A percentile compares a stretch with the other conserved stretches of the same genome.
Conservation (phyloP, 1,140 invertebrate genomes). For the Diachasmimorpha longicaudata region DNA sequence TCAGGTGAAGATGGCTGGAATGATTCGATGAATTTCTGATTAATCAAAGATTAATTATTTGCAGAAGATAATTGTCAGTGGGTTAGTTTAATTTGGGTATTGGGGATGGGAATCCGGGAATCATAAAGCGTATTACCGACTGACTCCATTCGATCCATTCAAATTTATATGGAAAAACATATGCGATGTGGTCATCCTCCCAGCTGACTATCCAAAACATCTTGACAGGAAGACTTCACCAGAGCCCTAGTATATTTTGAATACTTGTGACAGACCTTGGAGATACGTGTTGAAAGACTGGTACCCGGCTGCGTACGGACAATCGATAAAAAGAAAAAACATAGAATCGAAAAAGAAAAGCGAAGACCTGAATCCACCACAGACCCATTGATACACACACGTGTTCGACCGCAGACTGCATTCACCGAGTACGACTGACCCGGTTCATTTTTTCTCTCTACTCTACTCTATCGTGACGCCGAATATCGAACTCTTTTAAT, state of each 20-base stretch:
- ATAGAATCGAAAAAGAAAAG: background rate
- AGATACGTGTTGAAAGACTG: background rate
- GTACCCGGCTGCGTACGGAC: background rate
- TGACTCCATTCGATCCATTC: background rate
- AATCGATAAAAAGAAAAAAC: slow-evolving; percentile 12
- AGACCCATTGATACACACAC: slow-evolving; percentile 23
- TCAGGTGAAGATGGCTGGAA: background rate
- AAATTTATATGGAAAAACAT: background rate
- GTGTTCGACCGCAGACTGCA: slow-evolving; percentile 45
- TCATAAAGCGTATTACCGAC: no score
- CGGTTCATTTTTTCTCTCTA: slow-evolving; percentile 40
- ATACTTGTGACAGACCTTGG: background rate
- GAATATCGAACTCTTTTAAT: background rate
- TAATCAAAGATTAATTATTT: no score
- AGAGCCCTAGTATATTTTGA: background rate
- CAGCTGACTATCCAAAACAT: slow-evolving; percentile 23
- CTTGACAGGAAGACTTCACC: slow-evolving; percentile 15
- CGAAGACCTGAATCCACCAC: background rate
- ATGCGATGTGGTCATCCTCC: slow-evolving; percentile 10
- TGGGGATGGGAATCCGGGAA: no score
- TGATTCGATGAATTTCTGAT: no score
- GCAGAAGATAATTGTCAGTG: no score
- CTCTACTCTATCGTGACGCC: slow-evolving; percentile 16
- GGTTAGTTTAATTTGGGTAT: no score
- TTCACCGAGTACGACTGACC: slow-evolving; percentile 35